Evolutionary conservation across 92 coral and sea anemone genomes (phyloP).

Genomic region (Phenganax marumi): DNA sequence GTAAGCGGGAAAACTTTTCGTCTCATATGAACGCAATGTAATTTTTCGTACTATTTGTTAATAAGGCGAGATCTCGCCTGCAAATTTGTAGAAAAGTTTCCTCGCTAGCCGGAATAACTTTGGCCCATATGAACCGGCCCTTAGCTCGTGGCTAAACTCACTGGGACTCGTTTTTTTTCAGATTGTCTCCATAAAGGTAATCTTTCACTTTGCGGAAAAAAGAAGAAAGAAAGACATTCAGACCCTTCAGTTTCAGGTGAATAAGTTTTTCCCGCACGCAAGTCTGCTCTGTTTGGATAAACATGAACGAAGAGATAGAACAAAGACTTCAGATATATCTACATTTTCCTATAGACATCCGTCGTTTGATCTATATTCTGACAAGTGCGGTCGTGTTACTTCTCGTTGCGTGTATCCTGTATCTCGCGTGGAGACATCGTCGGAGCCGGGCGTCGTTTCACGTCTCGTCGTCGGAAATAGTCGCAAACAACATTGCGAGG

Average conservation of each 20-base stretch:
- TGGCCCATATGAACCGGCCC: no score
- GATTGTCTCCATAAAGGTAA: background rate
- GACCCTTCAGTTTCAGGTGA: background rate
- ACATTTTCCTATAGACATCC: background rate
- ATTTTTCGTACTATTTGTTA: no score
- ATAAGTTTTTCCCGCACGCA: background rate
- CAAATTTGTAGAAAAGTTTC: no score
- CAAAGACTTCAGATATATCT: background rate
- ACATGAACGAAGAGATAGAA: background rate
- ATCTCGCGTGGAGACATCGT: background rate
- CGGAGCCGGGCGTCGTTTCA: constrained; percentile 1
- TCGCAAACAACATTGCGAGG: background rate
- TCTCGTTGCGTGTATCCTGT: background rate
- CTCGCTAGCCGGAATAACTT: no score
- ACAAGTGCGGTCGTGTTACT: background rate
- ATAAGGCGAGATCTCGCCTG: no score
- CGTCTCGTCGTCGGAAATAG: constrained; percentile 7
- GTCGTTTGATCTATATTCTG: background rate
- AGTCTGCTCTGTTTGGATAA: background rate
- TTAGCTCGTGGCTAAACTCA: background rate
- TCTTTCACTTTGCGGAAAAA: background rate
- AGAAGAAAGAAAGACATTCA: background rate
- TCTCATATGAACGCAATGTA: no score
- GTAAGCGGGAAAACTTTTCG: no score
- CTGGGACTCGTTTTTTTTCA: background rate